A percentile compares a stretch with the other conserved stretches of the same genome.
Conservation (phyloP, 1,140 invertebrate species). For the Plutomurus gul region DNA sequence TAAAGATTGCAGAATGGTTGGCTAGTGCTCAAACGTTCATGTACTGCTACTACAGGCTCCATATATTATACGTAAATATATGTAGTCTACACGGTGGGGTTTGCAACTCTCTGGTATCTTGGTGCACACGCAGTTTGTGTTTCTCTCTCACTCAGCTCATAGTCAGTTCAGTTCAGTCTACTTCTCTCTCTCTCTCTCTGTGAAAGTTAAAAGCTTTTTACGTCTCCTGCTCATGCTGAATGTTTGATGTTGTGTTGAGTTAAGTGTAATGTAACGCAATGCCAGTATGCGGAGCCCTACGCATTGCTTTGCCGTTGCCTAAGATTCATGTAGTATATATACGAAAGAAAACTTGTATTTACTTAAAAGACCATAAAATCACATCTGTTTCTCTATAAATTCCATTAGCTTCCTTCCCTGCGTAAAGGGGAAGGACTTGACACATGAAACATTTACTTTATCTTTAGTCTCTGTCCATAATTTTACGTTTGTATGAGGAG, state of each 20-base stretch:
- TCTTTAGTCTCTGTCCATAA: neutral
- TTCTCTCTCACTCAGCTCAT: neutral
- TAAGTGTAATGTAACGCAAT: neutral
- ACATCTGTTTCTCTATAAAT: slow-evolving; percentile 28
- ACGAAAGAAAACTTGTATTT: neutral
- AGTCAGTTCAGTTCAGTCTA: neutral
- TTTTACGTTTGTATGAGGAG: neutral
- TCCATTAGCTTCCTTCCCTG: neutral
- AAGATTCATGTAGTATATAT: neutral
- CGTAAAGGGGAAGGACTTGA: neutral
- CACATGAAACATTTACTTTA: neutral
- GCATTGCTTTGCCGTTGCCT: neutral
- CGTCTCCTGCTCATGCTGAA: neutral
- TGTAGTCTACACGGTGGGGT: too few relatives aligned
- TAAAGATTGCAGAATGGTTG: too few relatives aligned
- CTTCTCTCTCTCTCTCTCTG: neutral
- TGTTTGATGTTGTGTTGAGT: slow-evolving; percentile 9
- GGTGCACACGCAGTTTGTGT: too few relatives aligned
- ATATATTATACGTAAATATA: too few relatives aligned
- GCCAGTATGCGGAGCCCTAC: neutral
- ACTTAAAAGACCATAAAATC: slow-evolving; percentile 25
- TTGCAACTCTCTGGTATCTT: too few relatives aligned
- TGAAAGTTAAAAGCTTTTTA: slow-evolving; percentile 23
- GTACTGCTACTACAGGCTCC: too few relatives aligned
- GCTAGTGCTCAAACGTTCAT: too few relatives aligned